Evolutionary conservation across 1,140 invertebrate species (phyloP).

Genomic region (Philopotamus ludificatus): DNA sequence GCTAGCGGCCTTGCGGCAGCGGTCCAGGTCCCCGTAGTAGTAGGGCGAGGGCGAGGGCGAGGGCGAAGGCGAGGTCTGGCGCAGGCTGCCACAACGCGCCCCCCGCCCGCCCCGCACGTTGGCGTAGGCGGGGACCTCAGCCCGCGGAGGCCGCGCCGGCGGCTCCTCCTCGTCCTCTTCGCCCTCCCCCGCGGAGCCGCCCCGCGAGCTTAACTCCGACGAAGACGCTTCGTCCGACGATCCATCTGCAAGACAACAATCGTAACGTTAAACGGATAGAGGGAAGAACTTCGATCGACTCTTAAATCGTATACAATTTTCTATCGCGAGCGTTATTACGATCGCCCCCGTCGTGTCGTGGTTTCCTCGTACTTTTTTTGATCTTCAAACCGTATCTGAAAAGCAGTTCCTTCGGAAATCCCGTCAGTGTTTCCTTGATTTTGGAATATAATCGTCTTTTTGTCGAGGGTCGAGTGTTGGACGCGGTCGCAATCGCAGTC

Average conservation of each 20-base stretch:
- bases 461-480: too few species aligned
- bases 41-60: constrained; percentile 78
- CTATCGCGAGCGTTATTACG: too few species aligned
- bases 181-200: constrained; percentile 36
- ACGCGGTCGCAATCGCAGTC: too few species aligned
- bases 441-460: too few species aligned
- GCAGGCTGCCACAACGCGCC: constrained; percentile 51
- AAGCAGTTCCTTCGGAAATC: too few species aligned
- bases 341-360: too few species aligned
- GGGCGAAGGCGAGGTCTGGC: constrained; percentile 75
- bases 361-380: too few species aligned
- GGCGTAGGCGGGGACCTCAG: constrained; percentile 47
- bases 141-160: constrained; percentile 14
- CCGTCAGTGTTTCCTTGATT: too few species aligned
- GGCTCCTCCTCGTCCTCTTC: background rate
- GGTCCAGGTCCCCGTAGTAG: constrained; percentile 70
- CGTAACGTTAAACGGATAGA: too few species aligned
- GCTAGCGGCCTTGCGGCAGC: constrained; percentile 63
- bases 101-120: constrained; percentile 50
- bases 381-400: too few species aligned
- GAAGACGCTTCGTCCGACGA: constrained; percentile 48
- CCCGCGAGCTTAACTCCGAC: constrained; percentile 46
- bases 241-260: constrained; percentile 47
- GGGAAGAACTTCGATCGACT: too few species aligned
- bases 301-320: too few species aligned